Conservation (phyloP, 2,888 invertebrate genomes). For the Sialis fuliginosa region DNA sequence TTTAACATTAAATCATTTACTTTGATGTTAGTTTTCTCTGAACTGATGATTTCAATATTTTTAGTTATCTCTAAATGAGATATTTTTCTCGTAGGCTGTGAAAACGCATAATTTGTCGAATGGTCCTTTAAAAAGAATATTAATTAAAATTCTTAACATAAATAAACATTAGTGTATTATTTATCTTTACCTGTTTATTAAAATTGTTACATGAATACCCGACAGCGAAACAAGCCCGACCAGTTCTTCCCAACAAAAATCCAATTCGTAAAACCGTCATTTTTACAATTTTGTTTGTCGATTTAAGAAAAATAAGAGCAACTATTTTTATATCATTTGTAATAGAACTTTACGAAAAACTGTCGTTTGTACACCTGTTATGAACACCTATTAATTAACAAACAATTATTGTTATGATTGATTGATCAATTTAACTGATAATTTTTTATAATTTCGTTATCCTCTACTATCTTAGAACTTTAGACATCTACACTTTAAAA, state of each 20-base stretch:
- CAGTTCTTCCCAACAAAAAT: background rate
- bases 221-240: background rate
- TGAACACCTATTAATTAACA: too few species aligned
- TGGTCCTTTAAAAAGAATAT: background rate
- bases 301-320: too few species aligned
- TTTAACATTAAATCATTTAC: conserved; percentile 29
- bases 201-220: background rate
- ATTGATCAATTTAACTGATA: too few species aligned
- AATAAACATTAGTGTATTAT: background rate
- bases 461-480: too few species aligned
- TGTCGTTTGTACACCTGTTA: too few species aligned
- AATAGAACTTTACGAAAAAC: too few species aligned
- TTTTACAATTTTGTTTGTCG: too few species aligned
- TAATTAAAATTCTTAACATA: background rate
- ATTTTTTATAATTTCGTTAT: too few species aligned
- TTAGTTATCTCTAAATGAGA: conserved; percentile 21
- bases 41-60: conserved; percentile 21
- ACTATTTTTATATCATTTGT: too few species aligned
- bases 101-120: background rate
- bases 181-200: background rate
- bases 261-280: background rate
- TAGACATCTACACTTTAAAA: too few species aligned
- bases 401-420: too few species aligned
- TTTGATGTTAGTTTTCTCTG: conserved; percentile 17
- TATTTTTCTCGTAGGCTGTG: conserved; percentile 8